Base-by-base conservation (phyloP, 2,797 vertebrate species). In the Triplophysa yarkandensis region DNA sequence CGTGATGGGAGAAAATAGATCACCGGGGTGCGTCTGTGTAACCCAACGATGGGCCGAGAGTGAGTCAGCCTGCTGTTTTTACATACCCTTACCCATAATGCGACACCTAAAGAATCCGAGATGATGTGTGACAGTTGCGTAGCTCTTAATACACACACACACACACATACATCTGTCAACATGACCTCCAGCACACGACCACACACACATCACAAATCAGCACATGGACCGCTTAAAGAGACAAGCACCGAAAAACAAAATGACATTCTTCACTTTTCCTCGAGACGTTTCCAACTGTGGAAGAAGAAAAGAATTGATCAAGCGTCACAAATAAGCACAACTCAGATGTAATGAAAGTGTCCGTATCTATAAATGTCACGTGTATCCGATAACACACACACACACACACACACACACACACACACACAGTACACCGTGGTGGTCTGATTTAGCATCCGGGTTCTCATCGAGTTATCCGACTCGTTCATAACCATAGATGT, bases 121-220 rank as follows among this genome's bases (percentile, higher is more conserved):
- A 81, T 82, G 64, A 83, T 13, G 39, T 21, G 32, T 44, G 28
- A 13, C 63, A 46, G 19, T 27, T 34, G n/a, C n/a, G 23, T 13
- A 68, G 14, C 5, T n/a, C 66, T 32, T n/a, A 23, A 68, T 25
- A 69, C 44, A 77, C 36, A 57, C 69, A 62, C 69, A 71, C 68
- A 58, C 57, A 39, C 55, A 50, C 67, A 55, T 58, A 44, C 25
- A 83, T 84, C 88, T 90, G 89, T 93, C 91, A 91, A 83, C 81
- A 0, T 89, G 82, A 83, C 85, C 84, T 85, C 81, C 85, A 80
- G 81, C 86, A 83, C 83, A 80, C 86, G 85, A 87, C 62, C 32
- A 43, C 55, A 52, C 30, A 9, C n/a, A 21, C 17, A 44, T 46
- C 61, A 10, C 11, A 55, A 66, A 66, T 41, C 17, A 63, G 16